Base-by-base conservation (phyloP, 2,888 invertebrate species). In the Drosophila buzzatii region DNA sequence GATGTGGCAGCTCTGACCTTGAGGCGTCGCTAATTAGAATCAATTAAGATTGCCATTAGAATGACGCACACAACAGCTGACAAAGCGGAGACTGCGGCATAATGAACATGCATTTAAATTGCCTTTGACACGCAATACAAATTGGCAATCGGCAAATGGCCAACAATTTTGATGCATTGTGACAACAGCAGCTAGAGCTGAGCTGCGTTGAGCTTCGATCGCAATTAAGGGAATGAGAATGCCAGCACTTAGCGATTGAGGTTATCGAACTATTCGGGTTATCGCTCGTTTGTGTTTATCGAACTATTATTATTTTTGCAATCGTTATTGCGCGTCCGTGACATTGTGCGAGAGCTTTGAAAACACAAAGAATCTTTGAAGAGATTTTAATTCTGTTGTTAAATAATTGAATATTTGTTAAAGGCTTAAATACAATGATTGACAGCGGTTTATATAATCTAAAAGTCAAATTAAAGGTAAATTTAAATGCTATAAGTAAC, bases 1-100 rank as follows among this genome's bases (percentile, higher is more conserved):
- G 64, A 52, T 45, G 52, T 31, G 57, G 45, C 55, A 18, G 41
- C 44, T 2, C 18, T 66, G 84, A 83, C 47, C 52, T 59, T 68
- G 44, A 14, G 39, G 27, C 41, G 72, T 31, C 44, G 20, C 27
- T 60, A 75, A 77, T 75, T 76, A 67, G 73, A 57, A 51, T 14
- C 51, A 78, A 78, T 78, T 73, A 73, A 73, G 45, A 73, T 59
- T 49, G 55, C n/a, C 67, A 67, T 76, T 76, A 63, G 63, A 76
- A 59, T 56, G 60, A 57, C 45, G 47, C 58, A 56, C 55, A 44
- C 55, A 44, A n/a, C 23, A 41, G 33, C 51, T 55, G 55, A 10
- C 14, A 39, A 16, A 20, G 23, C 23, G 14, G 18, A 37, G 16
- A 16, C 53, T 39, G 23, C 18, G 57, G 65, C 70, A 47, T 74